These are phyloP conservation scores for Diaprepes abbreviatus DNA, from an alignment of 2,888 invertebrate species.

Conservation along the genomic window DNA sequence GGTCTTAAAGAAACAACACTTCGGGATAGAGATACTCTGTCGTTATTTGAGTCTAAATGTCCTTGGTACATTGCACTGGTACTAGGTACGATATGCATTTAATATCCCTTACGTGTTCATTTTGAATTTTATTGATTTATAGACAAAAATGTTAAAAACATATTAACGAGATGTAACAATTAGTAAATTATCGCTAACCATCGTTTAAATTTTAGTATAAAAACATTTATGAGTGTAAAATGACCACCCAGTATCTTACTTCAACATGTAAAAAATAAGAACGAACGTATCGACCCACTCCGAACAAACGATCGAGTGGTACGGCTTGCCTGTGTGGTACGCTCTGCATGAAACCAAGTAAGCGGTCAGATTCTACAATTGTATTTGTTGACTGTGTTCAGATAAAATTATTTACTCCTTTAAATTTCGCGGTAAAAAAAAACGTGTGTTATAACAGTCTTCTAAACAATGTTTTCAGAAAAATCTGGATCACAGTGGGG, in stretches of 20 bases:
- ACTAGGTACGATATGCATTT: no score
- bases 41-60: no score
- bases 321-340: slow-evolving; percentile 30
- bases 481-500: slow-evolving; percentile 13
- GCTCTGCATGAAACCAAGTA: slow-evolving; percentile 23
- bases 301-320: slow-evolving; percentile 31
- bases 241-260: slow-evolving; percentile 25
- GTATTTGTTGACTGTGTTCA: slow-evolving; percentile 11
- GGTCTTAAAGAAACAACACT: no score
- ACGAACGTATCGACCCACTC: slow-evolving; percentile 30
- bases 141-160: no score
- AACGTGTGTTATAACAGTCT: slow-evolving; percentile 19
- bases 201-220: neutral
- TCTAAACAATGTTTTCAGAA: slow-evolving; percentile 22
- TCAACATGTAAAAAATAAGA: slow-evolving; percentile 23
- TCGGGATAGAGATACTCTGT: no score
- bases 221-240: neutral
- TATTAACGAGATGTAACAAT: no score
- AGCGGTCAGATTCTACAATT: slow-evolving; percentile 22
- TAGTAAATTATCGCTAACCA: no score
- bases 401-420: slow-evolving; percentile 3
- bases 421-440: slow-evolving; percentile 22
- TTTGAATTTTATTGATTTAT: no score
- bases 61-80: no score
- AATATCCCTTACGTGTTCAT: no score